phyloP scores from a whole-genome alignment of 2,888 invertebrate genomes.

The Cosmia trapezina region DNA sequence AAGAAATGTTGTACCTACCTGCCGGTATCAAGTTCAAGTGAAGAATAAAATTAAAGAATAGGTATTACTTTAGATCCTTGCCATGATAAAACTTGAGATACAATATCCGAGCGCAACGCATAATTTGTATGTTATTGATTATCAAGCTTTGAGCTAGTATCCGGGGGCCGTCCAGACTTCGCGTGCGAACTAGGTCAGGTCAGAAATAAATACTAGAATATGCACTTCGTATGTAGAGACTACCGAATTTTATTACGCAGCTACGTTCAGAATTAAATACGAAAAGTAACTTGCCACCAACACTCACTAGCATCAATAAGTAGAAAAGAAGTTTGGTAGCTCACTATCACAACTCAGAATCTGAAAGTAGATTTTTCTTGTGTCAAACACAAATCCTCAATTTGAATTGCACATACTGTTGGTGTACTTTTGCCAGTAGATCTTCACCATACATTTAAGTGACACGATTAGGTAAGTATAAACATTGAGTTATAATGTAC shows the following conservation, averaged over 20 bases:
- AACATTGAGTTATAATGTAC: no score
- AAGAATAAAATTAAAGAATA: not conserved
- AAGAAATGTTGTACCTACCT: slow-evolving; percentile 10
- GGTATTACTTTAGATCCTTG: not conserved
- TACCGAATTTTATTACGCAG: not conserved
- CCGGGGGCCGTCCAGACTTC: slow-evolving; percentile 19
- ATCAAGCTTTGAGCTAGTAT: slow-evolving; percentile 12
- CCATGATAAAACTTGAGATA: not conserved
- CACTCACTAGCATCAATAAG: not conserved
- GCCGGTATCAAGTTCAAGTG: slow-evolving; percentile 11
- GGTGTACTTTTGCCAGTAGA: not conserved
- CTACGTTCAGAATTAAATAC: not conserved
- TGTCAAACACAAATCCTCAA: not conserved
- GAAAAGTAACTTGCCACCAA: not conserved
- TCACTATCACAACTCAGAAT: not conserved
- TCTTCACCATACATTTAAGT: not conserved
- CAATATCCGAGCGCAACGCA: not conserved
- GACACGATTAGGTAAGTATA: not conserved
- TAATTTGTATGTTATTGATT: slow-evolving; percentile 27
- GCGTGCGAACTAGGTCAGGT: slow-evolving; percentile 44
- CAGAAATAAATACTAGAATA: slow-evolving; percentile 9
- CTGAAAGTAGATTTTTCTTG: slow-evolving; percentile 6
- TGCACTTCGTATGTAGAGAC: slow-evolving; percentile 1
- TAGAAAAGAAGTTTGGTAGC: slow-evolving; percentile 13
- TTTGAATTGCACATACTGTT: not conserved